These are phyloP conservation scores for Anarsia innoxiella DNA, from an alignment of 2,888 invertebrate genomes.

Conservation along the genomic window DNA sequence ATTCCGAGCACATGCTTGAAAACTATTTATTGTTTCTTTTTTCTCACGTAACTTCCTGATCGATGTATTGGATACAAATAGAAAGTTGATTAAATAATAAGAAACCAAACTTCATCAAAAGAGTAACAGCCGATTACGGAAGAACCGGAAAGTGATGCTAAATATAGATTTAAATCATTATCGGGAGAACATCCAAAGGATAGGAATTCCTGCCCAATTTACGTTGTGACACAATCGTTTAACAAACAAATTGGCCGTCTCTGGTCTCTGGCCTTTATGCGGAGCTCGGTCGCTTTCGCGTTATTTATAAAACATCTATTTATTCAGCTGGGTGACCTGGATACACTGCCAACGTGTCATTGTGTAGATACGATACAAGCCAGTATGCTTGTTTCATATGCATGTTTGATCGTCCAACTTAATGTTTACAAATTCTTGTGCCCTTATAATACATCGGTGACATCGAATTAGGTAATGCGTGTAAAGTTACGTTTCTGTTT, in stretches of 20 bases:
- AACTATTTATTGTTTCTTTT: constrained; percentile 37
- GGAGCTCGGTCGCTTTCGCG: constrained; percentile 35
- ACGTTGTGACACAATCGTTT: constrained; percentile 17
- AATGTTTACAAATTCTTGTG: constrained; percentile 7
- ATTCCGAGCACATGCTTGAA: constrained; percentile 30
- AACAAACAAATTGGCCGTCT: constrained; percentile 44
- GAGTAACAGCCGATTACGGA: constrained; percentile 2
- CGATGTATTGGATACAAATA: constrained; percentile 14
- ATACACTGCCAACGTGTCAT: constrained; percentile 53
- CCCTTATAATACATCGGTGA: neutral
- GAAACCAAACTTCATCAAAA: neutral
- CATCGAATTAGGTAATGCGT: constrained; percentile 2
- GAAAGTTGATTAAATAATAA: neutral
- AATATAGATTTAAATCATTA: constrained; percentile 6
- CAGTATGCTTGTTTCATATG: constrained; percentile 5
- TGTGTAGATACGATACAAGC: constrained; percentile 17
- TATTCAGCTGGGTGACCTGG: constrained; percentile 68
- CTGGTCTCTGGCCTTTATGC: constrained; percentile 26
- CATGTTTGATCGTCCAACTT: constrained; percentile 8
- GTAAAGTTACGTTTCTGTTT: neutral
- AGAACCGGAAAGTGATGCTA: constrained; percentile 2
- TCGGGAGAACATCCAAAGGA: constrained; percentile 8
- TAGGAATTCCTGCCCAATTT: constrained; percentile 13
- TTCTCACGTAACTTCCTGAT: constrained; percentile 19
- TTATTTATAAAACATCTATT: constrained; percentile 70